Base-by-base conservation (phyloP, 2,888 invertebrate genomes). In the Epiblema foenella region DNA sequence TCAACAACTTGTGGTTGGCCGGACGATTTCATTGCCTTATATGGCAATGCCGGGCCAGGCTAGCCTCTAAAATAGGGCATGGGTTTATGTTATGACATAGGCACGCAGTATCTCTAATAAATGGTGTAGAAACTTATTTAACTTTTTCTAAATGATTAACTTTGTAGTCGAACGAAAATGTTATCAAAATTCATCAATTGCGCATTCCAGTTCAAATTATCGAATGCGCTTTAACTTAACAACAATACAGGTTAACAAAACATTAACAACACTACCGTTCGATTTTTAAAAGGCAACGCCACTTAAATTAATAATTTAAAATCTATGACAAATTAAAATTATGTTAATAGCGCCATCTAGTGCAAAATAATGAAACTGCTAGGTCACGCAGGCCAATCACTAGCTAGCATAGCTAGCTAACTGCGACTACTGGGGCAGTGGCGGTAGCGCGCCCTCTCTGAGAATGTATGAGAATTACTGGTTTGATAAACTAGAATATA, bases 1-100 rank as follows among this genome's bases (percentile, higher is more conserved):
- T 17, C 56, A 62, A 57, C 62, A 39, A 62, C 66, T 62, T 70
- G 46, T 70, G 59, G 66, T 72, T 69, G 69, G 69, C 65, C 42
- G 46, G 20, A 56, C 60, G 69, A 66, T 69, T 71, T 74, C 73
- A 71, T 73, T 69, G 59, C 73, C 75, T 59, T 76, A 70, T 73
- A 76, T 54, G 70, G 74, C 29, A 18, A 20, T 54, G 69, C 67
- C 62, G 51, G 58, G 12, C 18, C 70, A 33, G 49, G 54, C 52
- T 11, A 24, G 20, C n/a, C n/a, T n/a, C 60, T 51, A 62, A 67
- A 62, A 60, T 57, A 67, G 49, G 60, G 62, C 56, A 49, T 69
- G 60, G 11, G 24, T 20, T n/a, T 56, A 33, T 17, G n/a, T 2
- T 56, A 52, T 18, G 58, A 17, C 18, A 18, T 37, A 37, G 2